phyloP scores from a whole-genome alignment of 2,888 invertebrate genomes.

The Hydriomena furcata region DNA sequence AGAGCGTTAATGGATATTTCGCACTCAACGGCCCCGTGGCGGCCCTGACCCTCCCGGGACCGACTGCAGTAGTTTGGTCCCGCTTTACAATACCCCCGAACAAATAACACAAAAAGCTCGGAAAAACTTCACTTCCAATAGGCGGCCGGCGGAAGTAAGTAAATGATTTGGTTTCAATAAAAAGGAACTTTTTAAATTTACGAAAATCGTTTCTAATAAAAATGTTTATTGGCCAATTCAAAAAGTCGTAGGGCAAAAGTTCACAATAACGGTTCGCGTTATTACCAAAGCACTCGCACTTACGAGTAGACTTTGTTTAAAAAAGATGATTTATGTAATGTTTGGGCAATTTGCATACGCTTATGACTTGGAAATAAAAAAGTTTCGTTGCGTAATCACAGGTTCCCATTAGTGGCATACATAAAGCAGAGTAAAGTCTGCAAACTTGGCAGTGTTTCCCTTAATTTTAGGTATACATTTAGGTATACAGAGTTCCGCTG shows the following conservation, averaged over 20 bases:
- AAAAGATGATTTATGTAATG: slow-evolving; percentile 24
- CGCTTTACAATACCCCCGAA: slow-evolving; percentile 24
- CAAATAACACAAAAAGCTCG: slow-evolving; percentile 22
- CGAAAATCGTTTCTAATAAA: slow-evolving; percentile 39
- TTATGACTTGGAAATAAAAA: slow-evolving; percentile 31
- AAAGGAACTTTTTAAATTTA: slow-evolving; percentile 34
- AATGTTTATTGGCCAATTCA: slow-evolving; percentile 49
- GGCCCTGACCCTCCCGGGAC: slow-evolving; percentile 27
- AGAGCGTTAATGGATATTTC: slow-evolving; percentile 57
- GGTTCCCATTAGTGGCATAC: slow-evolving; percentile 39
- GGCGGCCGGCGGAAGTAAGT: slow-evolving; percentile 26
- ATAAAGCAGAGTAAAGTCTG: slow-evolving; percentile 41
- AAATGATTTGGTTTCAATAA: slow-evolving; percentile 38
- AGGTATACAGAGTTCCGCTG: slow-evolving; percentile 39
- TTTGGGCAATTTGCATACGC: slow-evolving; percentile 24
- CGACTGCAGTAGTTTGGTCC: slow-evolving; percentile 21
- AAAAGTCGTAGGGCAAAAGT: slow-evolving; percentile 49
- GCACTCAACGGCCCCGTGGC: slow-evolving; percentile 43
- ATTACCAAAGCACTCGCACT: slow-evolving; percentile 30
- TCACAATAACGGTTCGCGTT: slow-evolving; percentile 42
- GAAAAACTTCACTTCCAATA: slow-evolving; percentile 25
- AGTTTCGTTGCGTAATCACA: slow-evolving; percentile 36
- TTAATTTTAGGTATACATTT: slow-evolving; percentile 46
- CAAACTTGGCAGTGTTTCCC: slow-evolving; percentile 41
- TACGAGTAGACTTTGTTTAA: slow-evolving; percentile 29